These are phyloP conservation scores for Thymelicus acteon DNA, from an alignment of 2,888 invertebrate species.

Conservation along the genomic window DNA sequence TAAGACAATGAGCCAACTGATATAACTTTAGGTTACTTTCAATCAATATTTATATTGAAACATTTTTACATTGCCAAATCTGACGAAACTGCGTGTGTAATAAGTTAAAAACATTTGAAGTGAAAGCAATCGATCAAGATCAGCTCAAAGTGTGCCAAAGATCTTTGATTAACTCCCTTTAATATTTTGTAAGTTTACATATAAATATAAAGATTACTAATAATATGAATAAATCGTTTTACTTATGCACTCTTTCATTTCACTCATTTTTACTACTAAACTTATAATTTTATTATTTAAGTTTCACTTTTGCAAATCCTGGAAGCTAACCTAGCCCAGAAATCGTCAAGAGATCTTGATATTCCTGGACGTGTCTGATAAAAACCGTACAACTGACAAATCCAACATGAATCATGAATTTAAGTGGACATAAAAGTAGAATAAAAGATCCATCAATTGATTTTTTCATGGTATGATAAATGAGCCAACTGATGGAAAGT, in stretches of 20 bases:
- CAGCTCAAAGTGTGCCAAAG: slow-evolving; percentile 67
- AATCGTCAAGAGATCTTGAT: too few relatives aligned
- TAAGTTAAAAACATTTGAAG: slow-evolving; percentile 38
- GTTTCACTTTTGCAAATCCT: too few relatives aligned
- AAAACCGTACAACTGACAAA: too few relatives aligned
- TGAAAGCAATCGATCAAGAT: slow-evolving; percentile 46
- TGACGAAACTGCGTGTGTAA: slow-evolving; percentile 18
- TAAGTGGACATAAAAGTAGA: too few relatives aligned
- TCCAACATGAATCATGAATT: too few relatives aligned
- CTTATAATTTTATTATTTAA: too few relatives aligned
- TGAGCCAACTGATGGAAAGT: too few relatives aligned
- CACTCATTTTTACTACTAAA: neutral
- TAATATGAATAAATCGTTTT: slow-evolving; percentile 70
- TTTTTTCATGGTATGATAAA: too few relatives aligned
- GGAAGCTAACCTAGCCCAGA: too few relatives aligned
- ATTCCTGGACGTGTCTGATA: too few relatives aligned
- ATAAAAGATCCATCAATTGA: too few relatives aligned
- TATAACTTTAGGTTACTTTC: slow-evolving; percentile 8
- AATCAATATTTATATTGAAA: slow-evolving; percentile 17
- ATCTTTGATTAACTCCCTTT: slow-evolving; percentile 58
- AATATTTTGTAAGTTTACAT: slow-evolving; percentile 73
- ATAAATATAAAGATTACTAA: slow-evolving; percentile 67
- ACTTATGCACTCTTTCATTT: slow-evolving; percentile 51
- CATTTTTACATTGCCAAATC: slow-evolving; percentile 21
- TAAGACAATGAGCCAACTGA: slow-evolving; percentile 8